These are phyloP conservation scores for Lacerta agilis DNA, from an alignment of 2,797 vertebrate genomes.

Conservation along the genomic window DNA sequence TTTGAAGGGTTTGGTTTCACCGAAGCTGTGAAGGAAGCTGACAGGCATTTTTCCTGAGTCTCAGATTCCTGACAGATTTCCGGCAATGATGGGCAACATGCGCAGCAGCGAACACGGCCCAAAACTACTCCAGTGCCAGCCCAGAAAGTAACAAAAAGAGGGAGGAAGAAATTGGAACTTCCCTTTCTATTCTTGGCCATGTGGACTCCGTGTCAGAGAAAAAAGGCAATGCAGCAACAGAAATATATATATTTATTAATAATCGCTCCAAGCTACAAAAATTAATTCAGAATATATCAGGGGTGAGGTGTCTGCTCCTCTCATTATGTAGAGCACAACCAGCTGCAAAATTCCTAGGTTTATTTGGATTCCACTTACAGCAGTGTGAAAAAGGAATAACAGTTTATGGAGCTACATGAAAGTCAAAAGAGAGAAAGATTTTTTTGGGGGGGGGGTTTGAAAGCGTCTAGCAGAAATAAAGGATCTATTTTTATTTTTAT, in stretches of 20 bases:
- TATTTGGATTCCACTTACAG: neutral
- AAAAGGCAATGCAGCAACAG: constrained; percentile 20
- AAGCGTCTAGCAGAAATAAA: neutral
- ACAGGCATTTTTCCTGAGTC: constrained; percentile 2
- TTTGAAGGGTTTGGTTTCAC: constrained; percentile 50
- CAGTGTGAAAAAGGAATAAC: neutral
- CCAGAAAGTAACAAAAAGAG: neutral
- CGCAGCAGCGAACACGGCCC: neutral
- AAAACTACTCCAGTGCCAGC: neutral
- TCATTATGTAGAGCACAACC: neutral
- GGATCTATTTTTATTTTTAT: neutral
- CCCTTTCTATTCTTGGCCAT: neutral
- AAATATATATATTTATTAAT: neutral
- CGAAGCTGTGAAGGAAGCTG: constrained; percentile 31
- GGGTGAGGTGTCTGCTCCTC: neutral
- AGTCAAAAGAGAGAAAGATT: neutral
- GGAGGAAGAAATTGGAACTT: constrained; percentile 9
- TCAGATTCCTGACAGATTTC: constrained; percentile 16
- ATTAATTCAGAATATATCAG: neutral
- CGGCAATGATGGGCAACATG: neutral
- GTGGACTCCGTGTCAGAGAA: neutral
- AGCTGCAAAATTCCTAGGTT: neutral
- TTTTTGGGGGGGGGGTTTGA: neutral
- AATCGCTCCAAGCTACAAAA: constrained; percentile 4
- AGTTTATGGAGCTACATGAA: neutral